Evolutionary conservation across 92 coral and sea anemone species (phyloP), one percentile per base, ranked within the genome.

Genomic region (Siderastrea siderea): DNA sequence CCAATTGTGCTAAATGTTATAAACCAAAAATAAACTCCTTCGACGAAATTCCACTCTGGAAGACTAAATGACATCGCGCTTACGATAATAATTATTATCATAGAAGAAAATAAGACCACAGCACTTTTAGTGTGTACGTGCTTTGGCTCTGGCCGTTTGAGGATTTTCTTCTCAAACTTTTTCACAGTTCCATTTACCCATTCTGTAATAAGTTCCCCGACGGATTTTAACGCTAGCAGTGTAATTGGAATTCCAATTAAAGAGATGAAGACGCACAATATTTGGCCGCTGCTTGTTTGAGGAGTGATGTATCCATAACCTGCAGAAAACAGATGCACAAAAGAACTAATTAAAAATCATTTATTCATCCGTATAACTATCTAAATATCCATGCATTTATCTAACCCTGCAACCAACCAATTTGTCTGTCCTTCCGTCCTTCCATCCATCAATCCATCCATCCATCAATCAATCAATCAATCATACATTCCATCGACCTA

Each of bases 21-120:
- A 71, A 90, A 90, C 78, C 93, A 90, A 57, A 85, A 50, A 49
- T 90, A 90, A 1, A 85, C 79, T 7, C 90, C 86, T 71, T 90
- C 86, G 26, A 90, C 11, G 46, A 83, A 17, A 9, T 77, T 78
- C 86, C 83, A 1, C 11, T 46, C 14, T 19, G 54, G 2, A 10
- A 0, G 46, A 7, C 0, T 68, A 79, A 58, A 46, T 1, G 86
- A 8, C 53, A 19, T 3, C 2, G 81, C 79, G 44, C 77, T 82
- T 43, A 47, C 15, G 8, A 61, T 44, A 13, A 89, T 52, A 4
- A 69, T 38, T 7, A n/a, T 6, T 10, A 84, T n/a, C 87, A 74
- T 74, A 4, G 62, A 2, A 6, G 17, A 73, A 74, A 74, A 84
- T 45, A 73, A 63, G 78, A 74, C 38, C 70, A 74, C 63, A 63